These are phyloP conservation scores for Felis catus DNA, from an alignment of 2,113 vertebrate species.

Conservation along the genomic window F.catus_Fca126_mat1.0 CM031418.1:92738001-92738500, in stretches of 20 bases:
- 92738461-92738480: background rate
- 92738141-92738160: background rate
- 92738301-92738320: background rate
- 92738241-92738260: background rate
- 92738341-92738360: background rate
- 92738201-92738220: background rate
- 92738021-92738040: background rate
- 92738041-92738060: background rate
- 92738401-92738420: background rate
- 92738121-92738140: background rate
- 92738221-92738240: background rate
- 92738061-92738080: background rate
- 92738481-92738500: background rate
- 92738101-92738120: background rate
- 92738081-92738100: background rate
- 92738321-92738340: background rate
- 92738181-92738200: background rate
- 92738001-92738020: background rate
- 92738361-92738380: background rate
- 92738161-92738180: background rate
- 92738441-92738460: background rate
- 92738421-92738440: slow-evolving; percentile 23
- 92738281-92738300: background rate
- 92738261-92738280: background rate
- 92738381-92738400: background rate